phyloP scores from a whole-genome alignment of 2,888 invertebrate species.

The Hesperia comma region DNA sequence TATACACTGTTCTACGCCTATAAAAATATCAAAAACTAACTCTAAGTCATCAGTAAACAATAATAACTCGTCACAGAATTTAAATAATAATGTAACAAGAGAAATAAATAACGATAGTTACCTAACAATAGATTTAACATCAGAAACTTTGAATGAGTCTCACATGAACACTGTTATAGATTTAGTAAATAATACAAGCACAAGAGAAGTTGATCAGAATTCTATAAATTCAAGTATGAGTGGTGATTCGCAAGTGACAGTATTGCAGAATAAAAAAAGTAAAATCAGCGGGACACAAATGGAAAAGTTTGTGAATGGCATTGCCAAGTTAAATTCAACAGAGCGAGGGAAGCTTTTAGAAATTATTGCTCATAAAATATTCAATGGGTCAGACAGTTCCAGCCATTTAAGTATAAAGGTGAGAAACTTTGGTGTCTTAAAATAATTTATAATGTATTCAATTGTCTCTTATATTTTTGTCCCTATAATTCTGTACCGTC shows the following conservation, averaged over 20 bases:
- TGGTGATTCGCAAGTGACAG: slow-evolving; percentile 70
- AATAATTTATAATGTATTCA: neutral
- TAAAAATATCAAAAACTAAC: slow-evolving; percentile 22
- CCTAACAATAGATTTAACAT: slow-evolving; percentile 71
- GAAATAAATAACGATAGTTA: slow-evolving; percentile 63
- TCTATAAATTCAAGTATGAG: slow-evolving; percentile 60
- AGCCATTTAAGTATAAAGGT: slow-evolving; percentile 52
- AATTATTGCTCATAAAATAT: slow-evolving; percentile 65
- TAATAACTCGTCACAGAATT: slow-evolving; percentile 43
- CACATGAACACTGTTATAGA: slow-evolving; percentile 56
- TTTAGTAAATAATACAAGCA: slow-evolving; percentile 54
- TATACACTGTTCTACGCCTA: slow-evolving; percentile 63
- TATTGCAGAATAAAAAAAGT: slow-evolving; percentile 48
- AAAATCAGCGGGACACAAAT: slow-evolving; percentile 49
- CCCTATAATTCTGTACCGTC: too few relatives aligned
- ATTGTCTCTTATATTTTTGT: too few relatives aligned
- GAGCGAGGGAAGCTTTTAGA: slow-evolving; percentile 65
- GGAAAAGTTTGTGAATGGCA: slow-evolving; percentile 59
- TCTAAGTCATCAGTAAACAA: slow-evolving; percentile 38
- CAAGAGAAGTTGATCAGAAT: slow-evolving; percentile 50
- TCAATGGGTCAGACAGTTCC: slow-evolving; percentile 50
- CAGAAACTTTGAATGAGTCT: slow-evolving; percentile 41
- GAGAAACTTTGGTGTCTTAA: slow-evolving; percentile 34
- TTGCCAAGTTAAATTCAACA: slow-evolving; percentile 58
- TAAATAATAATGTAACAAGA: slow-evolving; percentile 55